A percentile compares a stretch with the other conserved stretches of the same genome.
Conservation (phyloP, 2,113 vertebrate genomes). For the Embiotoca jacksoni region DNA sequence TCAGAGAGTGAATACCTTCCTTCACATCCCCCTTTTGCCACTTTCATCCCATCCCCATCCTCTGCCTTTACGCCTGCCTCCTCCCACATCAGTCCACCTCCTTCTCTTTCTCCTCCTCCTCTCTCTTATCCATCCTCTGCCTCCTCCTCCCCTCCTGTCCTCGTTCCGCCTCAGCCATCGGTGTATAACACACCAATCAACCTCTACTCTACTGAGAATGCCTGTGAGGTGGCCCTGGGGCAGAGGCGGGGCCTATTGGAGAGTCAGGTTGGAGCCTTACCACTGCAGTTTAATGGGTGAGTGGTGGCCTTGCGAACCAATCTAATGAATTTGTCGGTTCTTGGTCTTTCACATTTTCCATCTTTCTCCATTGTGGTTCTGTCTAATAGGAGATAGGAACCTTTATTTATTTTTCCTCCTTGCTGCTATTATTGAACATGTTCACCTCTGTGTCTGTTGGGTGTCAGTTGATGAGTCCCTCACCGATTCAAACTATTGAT, state of each 20-base stretch:
- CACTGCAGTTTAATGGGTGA: slow-evolving; percentile 93
- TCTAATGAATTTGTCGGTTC: not conserved
- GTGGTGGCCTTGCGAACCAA: slow-evolving; percentile 74
- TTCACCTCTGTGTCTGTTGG: too few species aligned
- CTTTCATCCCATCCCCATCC: slow-evolving; percentile 92
- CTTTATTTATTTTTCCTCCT: not conserved
- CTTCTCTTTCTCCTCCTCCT: slow-evolving; percentile 66
- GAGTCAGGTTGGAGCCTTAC: slow-evolving; percentile 89
- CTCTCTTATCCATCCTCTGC: slow-evolving; percentile 79
- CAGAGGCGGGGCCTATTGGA: slow-evolving; percentile 91
- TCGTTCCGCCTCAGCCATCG: slow-evolving; percentile 89
- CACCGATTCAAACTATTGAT: too few species aligned
- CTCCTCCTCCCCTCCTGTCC: slow-evolving; percentile 77
- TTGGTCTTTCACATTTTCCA: not conserved
- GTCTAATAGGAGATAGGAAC: not conserved
- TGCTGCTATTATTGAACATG: not conserved
- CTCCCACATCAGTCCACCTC: slow-evolving; percentile 45
- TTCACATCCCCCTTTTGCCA: slow-evolving; percentile 83
- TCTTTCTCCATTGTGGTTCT: not conserved
- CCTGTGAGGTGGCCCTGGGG: slow-evolving; percentile 91
- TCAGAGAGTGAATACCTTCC: slow-evolving; percentile 47
- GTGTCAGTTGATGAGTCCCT: too few species aligned
- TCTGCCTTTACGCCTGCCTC: slow-evolving; percentile 87
- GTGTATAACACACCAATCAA: slow-evolving; percentile 86
- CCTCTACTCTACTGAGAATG: slow-evolving; percentile 85